Percentiles rank a stretch among this genome's conserved stretches.
phyloP scores from a whole-genome alignment of 1,140 invertebrate species.

The Ceratina japonica region DNA sequence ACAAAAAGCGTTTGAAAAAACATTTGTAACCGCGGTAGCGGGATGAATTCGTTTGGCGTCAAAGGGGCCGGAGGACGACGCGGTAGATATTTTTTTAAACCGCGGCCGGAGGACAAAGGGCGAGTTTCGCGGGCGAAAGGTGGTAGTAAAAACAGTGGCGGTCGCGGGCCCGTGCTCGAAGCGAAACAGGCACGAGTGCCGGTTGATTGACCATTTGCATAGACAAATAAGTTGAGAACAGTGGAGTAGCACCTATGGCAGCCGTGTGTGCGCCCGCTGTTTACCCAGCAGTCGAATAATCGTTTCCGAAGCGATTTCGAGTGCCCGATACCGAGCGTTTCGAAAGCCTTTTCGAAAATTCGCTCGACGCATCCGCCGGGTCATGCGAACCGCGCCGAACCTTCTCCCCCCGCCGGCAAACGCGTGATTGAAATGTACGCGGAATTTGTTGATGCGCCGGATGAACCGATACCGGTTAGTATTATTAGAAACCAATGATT shows the following conservation, averaged over 20 bases:
- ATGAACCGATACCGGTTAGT: too few species aligned
- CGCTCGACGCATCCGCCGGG: neutral
- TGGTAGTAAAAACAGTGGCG: constrained; percentile 23
- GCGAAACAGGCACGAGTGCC: constrained; percentile 18
- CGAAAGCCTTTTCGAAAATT: constrained; percentile 31
- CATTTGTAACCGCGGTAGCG: too few species aligned
- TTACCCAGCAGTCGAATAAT: constrained; percentile 64
- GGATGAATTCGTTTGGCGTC: too few species aligned
- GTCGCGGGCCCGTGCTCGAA: constrained; percentile 17
- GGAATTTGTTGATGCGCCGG: too few species aligned
- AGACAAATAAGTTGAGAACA: constrained; percentile 63
- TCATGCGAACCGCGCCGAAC: neutral
- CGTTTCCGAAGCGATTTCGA: constrained; percentile 57
- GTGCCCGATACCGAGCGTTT: neutral
- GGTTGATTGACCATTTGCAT: constrained; percentile 69
- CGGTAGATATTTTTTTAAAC: constrained; percentile 1
- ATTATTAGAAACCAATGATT: too few species aligned
- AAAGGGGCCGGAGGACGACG: neutral
- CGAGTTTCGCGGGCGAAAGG: neutral
- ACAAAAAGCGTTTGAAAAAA: too few species aligned
- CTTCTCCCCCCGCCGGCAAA: too few species aligned
- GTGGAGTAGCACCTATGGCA: too few species aligned
- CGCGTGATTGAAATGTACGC: neutral
- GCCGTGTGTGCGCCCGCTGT: constrained; percentile 55
- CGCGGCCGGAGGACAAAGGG: neutral